Evolutionary conservation across 2,888 invertebrate genomes (phyloP).

Genomic region (Chouioia cunea): DNA sequence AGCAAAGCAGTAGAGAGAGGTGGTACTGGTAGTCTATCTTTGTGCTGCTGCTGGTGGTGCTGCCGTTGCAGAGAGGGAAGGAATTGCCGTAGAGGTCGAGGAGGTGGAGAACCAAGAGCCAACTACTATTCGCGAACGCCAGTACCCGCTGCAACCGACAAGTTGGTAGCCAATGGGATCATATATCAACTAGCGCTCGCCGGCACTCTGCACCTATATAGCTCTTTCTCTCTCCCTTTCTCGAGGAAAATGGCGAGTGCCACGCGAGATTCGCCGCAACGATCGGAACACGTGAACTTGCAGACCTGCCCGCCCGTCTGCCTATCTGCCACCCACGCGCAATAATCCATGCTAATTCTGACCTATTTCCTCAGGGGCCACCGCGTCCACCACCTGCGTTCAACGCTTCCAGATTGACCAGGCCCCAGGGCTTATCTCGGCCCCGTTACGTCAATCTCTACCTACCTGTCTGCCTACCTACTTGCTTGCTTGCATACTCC

Average conservation of each 20-base stretch:
- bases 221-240: neutral
- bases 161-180: slow-evolving; percentile 67
- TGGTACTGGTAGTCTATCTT: neutral
- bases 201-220: slow-evolving; percentile 1
- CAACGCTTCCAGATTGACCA: neutral
- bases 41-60: neutral
- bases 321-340: no score
- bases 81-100: slow-evolving; percentile 48
- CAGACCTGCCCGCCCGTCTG: neutral
- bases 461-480: no score
- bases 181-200: slow-evolving; percentile 65
- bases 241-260: slow-evolving; percentile 45
- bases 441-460: slow-evolving; percentile 5
- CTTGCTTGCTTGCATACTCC: no score
- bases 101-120: slow-evolving; percentile 42
- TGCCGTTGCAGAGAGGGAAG: neutral
- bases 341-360: slow-evolving; percentile 46
- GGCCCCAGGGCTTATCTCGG: slow-evolving; percentile 1
- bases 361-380: slow-evolving; percentile 42
- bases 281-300: no score
- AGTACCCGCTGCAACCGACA: slow-evolving; percentile 61
- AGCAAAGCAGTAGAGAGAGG: slow-evolving; percentile 18
- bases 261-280: slow-evolving; percentile 20
- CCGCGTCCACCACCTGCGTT: no score
- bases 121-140: slow-evolving; percentile 49